Evolutionary conservation across 2,797 vertebrate genomes (phyloP).

Genomic region (Malacoctenus gilli): DNA sequence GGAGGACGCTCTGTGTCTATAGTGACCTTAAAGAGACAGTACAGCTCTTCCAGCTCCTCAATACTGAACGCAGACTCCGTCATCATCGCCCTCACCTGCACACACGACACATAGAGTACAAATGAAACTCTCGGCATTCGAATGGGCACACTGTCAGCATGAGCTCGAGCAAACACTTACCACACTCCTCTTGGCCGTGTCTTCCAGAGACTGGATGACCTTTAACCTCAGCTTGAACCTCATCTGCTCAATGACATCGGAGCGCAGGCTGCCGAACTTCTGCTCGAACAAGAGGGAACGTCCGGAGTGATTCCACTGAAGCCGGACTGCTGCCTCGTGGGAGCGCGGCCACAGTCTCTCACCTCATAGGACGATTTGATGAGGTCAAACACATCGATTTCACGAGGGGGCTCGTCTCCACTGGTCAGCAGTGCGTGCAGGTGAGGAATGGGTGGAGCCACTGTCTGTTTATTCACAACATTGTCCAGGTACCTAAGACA

Average conservation of each 20-base stretch:
- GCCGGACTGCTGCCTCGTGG: too few species aligned
- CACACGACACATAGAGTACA: constrained; percentile 25
- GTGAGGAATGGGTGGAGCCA: constrained; percentile 90
- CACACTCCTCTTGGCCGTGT: constrained; percentile 96
- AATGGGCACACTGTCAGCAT: neutral
- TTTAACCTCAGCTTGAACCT: constrained; percentile 97
- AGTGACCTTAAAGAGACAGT: constrained; percentile 94
- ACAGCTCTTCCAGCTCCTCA: constrained; percentile 95
- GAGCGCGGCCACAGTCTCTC: too few species aligned
- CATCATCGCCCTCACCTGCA: constrained; percentile 93
- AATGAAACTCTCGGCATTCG: neutral
- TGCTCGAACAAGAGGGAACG: constrained; percentile 61
- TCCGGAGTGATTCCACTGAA: too few species aligned
- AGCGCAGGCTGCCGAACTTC: constrained; percentile 91
- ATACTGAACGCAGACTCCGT: constrained; percentile 93
- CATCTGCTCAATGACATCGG: constrained; percentile 97
- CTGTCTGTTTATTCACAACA: constrained; percentile 90
- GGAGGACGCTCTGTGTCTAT: neutral
- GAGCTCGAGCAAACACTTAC: constrained; percentile 73
- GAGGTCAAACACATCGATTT: constrained; percentile 93
- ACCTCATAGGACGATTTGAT: constrained; percentile 95
- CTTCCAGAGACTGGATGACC: constrained; percentile 97
- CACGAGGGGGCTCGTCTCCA: constrained; percentile 87
- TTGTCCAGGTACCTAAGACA: constrained; percentile 98
- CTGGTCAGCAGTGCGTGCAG: constrained; percentile 90